Percentiles rank a stretch among this genome's conserved stretches.
phyloP scores from a whole-genome alignment of 2,113 vertebrate species.

The Charadrius vociferus region DNA sequence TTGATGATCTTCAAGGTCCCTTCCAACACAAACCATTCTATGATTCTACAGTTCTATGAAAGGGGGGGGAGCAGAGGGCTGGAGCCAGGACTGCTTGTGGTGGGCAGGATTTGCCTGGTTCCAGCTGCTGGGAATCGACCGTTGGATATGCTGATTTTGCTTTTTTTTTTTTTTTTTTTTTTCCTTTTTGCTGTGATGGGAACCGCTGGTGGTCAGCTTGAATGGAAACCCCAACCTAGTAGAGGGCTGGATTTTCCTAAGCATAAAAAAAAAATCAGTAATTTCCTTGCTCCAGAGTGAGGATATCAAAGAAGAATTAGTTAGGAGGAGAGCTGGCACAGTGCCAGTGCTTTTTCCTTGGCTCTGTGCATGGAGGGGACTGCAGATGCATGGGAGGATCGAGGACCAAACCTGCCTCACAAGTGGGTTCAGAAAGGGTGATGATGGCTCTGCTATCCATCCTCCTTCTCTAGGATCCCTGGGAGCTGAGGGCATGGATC shows the following conservation, averaged over 20 bases:
- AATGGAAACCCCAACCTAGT: not conserved
- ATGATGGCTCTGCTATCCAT: accelerated
- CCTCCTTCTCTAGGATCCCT: not conserved
- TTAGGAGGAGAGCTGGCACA: not conserved
- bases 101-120: not conserved
- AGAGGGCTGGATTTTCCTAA: not conserved
- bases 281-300: not conserved
- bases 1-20: no score
- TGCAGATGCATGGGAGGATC: accelerated
- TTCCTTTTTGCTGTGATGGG: not conserved
- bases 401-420: not conserved
- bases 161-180: not conserved
- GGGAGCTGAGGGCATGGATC: not conserved
- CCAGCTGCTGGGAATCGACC: not conserved
- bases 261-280: not conserved
- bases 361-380: accelerated
- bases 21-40: no score
- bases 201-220: accelerated
- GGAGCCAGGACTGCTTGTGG: not conserved
- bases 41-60: not conserved
- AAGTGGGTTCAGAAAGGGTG: accelerated
- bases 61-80: accelerated
- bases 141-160: not conserved
- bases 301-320: no score
- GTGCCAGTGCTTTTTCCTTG: not conserved